Evolutionary conservation across 2,888 invertebrate genomes (phyloP), one percentile per base, ranked within the genome.

Genomic region (Coremacera marginata): DNA sequence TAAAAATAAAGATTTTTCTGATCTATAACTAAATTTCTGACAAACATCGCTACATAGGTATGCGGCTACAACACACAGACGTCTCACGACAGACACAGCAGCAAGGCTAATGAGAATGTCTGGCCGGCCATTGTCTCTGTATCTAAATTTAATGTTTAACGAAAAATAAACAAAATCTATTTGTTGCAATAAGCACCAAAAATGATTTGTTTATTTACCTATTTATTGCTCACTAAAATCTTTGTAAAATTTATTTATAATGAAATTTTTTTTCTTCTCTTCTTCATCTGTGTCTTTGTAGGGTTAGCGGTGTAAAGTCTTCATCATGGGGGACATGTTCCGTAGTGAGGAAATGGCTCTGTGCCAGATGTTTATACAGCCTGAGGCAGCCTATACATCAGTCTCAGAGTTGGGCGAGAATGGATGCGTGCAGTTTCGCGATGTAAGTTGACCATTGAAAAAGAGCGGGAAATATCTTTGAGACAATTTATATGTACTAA

Each of bases 311-410:
- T 7, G 82, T 81, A 84, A 82, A 83, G 83, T 81, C 84, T 84
- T 85, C 87, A 87, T 83, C 83, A 95, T 95, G 94, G 94, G 94
- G 90, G 92, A 94, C 86, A 92, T 96, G 92, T 96, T 96, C 90
- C 93, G 96, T 81, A 96, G 96, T 90, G 96, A 96, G 89, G 94
- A 96, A 91, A 97, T 97, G 97, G 94, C 94, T 79, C 90, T 96
- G 83, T 95, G 96, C 92, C 98, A 98, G 91, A 94, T 98, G 90
- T 98, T 97, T 91, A 95, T 98, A 85, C 98, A 98, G 90, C 96
- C 97, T 60, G 98, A 98, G 91, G 96, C 98, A 76, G 97, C 97
- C 0, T 98, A 98, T 90, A 94, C 95, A 84, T 96, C 97, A 83
- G 95, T 98, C 82, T 96, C 98, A 1, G 98, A 98, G 90, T 92